These are phyloP conservation scores for Xiphophorus couchianus DNA, from an alignment of 2,113 vertebrate genomes.

Conservation along the genomic window DNA sequence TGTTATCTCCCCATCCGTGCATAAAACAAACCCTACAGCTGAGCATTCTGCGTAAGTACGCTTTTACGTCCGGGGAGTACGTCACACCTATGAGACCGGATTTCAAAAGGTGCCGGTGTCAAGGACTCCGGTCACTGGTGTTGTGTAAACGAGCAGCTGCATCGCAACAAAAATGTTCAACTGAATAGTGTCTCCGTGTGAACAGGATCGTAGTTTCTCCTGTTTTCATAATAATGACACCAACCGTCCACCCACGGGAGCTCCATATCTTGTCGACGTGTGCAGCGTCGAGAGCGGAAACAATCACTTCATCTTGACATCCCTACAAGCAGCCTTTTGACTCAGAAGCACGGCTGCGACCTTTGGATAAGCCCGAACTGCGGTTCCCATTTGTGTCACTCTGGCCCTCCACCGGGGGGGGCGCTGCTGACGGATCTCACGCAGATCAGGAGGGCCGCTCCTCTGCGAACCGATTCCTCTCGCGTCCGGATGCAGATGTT, in stretches of 20 bases:
- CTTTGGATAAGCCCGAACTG: constrained; percentile 38
- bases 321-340: constrained; percentile 2
- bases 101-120: too few relatives aligned
- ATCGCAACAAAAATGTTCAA: too few relatives aligned
- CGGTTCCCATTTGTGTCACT: constrained; percentile 27
- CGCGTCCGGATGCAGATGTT: constrained; percentile 31
- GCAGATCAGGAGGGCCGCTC: constrained; percentile 30
- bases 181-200: too few relatives aligned
- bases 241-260: neutral
- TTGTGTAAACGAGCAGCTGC: too few relatives aligned
- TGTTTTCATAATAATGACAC: neutral
- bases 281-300: neutral
- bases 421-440: constrained; percentile 18
- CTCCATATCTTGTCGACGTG: neutral
- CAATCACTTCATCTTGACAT: constrained; percentile 17
- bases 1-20: too few relatives aligned
- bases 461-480: constrained; percentile 28
- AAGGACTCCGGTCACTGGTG: too few relatives aligned
- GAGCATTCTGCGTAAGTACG: too few relatives aligned
- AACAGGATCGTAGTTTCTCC: neutral
- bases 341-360: constrained; percentile 29
- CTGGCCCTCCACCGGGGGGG: constrained; percentile 12
- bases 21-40: too few relatives aligned
- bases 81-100: too few relatives aligned
- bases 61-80: too few relatives aligned